Base-by-base conservation (phyloP, 2,888 invertebrate genomes). In the Ectropis crepuscularia region DNA sequence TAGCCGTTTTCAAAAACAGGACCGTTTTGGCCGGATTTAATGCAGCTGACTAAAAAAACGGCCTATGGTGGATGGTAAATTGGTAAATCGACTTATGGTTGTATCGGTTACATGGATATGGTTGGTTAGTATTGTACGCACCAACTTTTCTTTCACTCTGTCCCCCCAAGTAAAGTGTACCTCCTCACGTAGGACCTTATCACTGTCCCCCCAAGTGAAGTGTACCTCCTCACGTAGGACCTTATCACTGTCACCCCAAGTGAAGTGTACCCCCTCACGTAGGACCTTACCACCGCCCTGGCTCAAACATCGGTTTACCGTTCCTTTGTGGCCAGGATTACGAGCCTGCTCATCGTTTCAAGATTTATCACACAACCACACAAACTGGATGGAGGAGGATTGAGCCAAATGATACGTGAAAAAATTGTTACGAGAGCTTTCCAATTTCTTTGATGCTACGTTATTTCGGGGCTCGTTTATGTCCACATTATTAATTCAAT, bases 331-430 rank as follows among this genome's bases (percentile, higher is more conserved):
- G 65, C 59, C 48, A 45, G 55, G 61, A 67, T 57, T 68, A 71
- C 66, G 68, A 72, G 72, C 68, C 77, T 74, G 63, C 75, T 68
- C 74, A 79, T 80, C 81, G 80, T 77, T 83, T 74, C 76, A 58
- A 53, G 74, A 74, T 82, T 82, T 83, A 83, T 79, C 78, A 70
- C 78, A 77, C 76, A 79, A 81, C 77, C 79, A 76, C 74, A 76
- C 73, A 76, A 78, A 77, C 81, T 78, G 73, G 71, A 57, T 60
- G 57, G 48, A 57, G 46, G 38, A 10, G 28, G 11, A 45, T 49
- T 53, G n/a, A 37, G 41, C 28, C 51, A 64, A 55, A 64, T 51
- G 49, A 51, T 47, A 57, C 53, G 47, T 57, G 47, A 64, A 51
- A 61, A 54, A 55, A 47, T 16, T 46, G 28, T 55, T 55, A 48